phyloP scores from a whole-genome alignment of 2,113 vertebrate species.

The Pelmatolapia mariae region DNA sequence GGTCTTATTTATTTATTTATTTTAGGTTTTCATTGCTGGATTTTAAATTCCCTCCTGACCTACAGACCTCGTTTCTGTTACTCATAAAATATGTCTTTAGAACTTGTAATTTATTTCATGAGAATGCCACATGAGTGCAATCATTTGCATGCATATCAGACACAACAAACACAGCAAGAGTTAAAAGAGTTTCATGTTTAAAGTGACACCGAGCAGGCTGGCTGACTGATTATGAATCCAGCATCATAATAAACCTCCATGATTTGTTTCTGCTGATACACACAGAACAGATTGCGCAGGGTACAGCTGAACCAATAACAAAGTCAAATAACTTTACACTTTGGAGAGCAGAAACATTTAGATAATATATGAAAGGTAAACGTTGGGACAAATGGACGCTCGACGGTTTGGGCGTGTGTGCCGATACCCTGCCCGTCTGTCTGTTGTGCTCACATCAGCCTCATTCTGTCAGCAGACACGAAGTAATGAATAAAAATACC shows the following conservation, averaged over 20 bases:
- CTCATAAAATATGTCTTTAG: conserved; percentile 6
- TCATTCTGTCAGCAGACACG: conserved; percentile 23
- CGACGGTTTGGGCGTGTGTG: neutral
- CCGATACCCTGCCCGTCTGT: conserved; percentile 6
- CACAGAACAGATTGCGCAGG: neutral
- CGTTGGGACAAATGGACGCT: neutral
- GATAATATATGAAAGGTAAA: neutral
- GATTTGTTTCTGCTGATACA: neutral
- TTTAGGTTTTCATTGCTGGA: neutral
- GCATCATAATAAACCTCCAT: neutral
- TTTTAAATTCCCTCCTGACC: neutral
- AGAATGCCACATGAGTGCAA: conserved; percentile 59
- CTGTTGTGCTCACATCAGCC: conserved; percentile 28
- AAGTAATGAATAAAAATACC: conserved; percentile 47
- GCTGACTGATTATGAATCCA: neutral
- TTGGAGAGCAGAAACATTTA: neutral
- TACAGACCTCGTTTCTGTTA: neutral
- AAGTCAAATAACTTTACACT: neutral
- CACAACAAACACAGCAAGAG: conserved; percentile 6
- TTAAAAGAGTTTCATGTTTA: neutral
- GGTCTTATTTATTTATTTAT: neutral
- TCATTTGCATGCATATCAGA: conserved; percentile 55
- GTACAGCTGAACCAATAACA: neutral
- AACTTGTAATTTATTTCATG: conserved; percentile 21
- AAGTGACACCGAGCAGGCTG: neutral